phyloP scores from a whole-genome alignment of 2,888 invertebrate species.

The Orthonychiurus folsomi region DNA sequence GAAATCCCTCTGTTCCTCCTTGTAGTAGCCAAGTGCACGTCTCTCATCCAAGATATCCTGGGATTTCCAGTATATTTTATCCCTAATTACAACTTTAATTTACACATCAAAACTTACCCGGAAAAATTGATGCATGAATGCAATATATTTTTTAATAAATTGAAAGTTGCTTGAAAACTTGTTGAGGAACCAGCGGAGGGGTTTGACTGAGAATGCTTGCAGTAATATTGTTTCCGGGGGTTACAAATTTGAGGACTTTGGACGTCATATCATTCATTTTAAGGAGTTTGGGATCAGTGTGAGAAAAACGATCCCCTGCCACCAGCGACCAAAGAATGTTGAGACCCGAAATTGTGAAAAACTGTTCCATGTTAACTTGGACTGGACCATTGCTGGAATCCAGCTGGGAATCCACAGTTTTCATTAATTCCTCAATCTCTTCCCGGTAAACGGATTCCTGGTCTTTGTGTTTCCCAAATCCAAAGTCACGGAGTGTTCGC shows the following conservation, averaged over 20 bases:
- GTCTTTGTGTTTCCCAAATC: slow-evolving; percentile 34
- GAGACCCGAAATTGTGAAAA: slow-evolving; percentile 34
- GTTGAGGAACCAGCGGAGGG: too few relatives aligned
- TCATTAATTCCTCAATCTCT: slow-evolving; percentile 30
- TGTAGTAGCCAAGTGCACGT: slow-evolving; percentile 1
- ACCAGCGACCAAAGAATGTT: slow-evolving; percentile 38
- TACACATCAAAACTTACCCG: too few relatives aligned
- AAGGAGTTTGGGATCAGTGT: slow-evolving; percentile 25
- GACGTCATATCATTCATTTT: not conserved
- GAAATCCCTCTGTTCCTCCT: not conserved
- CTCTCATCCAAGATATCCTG: not conserved
- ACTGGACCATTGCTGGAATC: slow-evolving; percentile 4
- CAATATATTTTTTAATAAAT: not conserved
- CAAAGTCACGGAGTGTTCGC: slow-evolving; percentile 38
- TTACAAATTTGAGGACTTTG: not conserved
- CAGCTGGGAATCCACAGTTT: slow-evolving; percentile 14
- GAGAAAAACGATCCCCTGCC: slow-evolving; percentile 28
- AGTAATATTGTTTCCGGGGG: too few relatives aligned
- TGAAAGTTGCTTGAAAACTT: too few relatives aligned
- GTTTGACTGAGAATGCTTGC: too few relatives aligned
- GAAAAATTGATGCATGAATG: not conserved
- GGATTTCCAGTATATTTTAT: not conserved
- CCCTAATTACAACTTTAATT: too few relatives aligned
- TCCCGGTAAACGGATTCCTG: slow-evolving; percentile 33
- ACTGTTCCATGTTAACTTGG: slow-evolving; percentile 21